Percentiles rank a stretch among this genome's conserved stretches.
phyloP scores from a whole-genome alignment of 1,140 invertebrate genomes.

The Pseudomyrmex gracilis region DNA sequence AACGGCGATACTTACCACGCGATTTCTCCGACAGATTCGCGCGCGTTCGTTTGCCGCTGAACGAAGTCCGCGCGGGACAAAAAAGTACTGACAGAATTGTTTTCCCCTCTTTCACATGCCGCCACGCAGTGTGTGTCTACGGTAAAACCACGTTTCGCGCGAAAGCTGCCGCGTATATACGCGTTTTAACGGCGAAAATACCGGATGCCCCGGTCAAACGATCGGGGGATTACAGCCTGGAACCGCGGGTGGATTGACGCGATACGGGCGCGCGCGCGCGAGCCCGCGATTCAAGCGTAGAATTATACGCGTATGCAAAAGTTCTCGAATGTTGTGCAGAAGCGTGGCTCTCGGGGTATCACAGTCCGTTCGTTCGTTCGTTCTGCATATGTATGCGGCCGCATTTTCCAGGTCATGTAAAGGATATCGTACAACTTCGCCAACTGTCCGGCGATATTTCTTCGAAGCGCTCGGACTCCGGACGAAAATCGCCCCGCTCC shows the following conservation, averaged over 20 bases:
- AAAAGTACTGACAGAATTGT: constrained; percentile 20
- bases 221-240: constrained; percentile 47
- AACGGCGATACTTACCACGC: constrained; percentile 15
- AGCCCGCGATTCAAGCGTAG: constrained; percentile 35
- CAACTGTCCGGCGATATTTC: constrained; percentile 43
- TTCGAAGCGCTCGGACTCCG: neutral
- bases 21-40: constrained; percentile 13
- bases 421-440: constrained; percentile 58
- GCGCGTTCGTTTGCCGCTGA: neutral
- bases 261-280: constrained; percentile 16
- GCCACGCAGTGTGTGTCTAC: neutral
- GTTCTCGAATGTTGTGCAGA: constrained; percentile 59
- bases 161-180: constrained; percentile 46
- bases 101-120: constrained; percentile 10
- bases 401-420: constrained; percentile 65
- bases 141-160: constrained; percentile 35
- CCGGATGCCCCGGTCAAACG: constrained; percentile 58
- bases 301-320: constrained; percentile 63
- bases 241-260: constrained; percentile 53
- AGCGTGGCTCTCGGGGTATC: constrained; percentile 55
- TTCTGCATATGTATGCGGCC: constrained; percentile 64
- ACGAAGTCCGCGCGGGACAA: constrained; percentile 17
- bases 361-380: constrained; percentile 7
- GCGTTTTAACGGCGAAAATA: constrained; percentile 50
- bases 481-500: neutral